These are phyloP conservation scores for Parnassius apollo DNA, from an alignment of 2,888 invertebrate species.

Conservation along the genomic window DNA sequence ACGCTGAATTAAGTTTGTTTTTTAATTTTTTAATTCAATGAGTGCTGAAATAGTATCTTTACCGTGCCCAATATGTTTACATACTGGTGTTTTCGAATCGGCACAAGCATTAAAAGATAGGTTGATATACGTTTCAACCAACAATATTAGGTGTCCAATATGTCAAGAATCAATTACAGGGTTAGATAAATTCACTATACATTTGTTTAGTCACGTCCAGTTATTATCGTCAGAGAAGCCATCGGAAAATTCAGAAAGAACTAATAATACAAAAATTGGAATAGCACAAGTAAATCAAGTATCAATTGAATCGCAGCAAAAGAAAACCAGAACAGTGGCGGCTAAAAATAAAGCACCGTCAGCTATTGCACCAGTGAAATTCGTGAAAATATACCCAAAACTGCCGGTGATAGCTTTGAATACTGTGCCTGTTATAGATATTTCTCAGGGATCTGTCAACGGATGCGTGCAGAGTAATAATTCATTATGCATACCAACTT, in stretches of 20 bases:
- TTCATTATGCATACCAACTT: conserved; percentile 40
- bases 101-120: conserved; percentile 86
- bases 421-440: conserved; percentile 60
- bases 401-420: conserved; percentile 64
- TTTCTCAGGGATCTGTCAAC: conserved; percentile 40
- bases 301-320: conserved; percentile 39
- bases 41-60: conserved; percentile 81
- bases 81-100: conserved; percentile 85
- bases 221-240: conserved; percentile 47
- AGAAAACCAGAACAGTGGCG: conserved; percentile 52
- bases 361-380: conserved; percentile 58
- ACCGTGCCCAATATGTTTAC: conserved; percentile 88
- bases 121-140: conserved; percentile 87
- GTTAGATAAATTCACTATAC: conserved; percentile 91
- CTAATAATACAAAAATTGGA: conserved; percentile 37
- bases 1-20: conserved; percentile 22
- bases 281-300: conserved; percentile 39
- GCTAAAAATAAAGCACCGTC: conserved; percentile 68
- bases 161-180: conserved; percentile 88
- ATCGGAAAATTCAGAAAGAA: conserved; percentile 36
- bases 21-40: conserved; percentile 43
- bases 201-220: conserved; percentile 87
- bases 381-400: conserved; percentile 73
- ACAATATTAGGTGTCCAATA: conserved; percentile 88
- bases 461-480: conserved; percentile 43